These are phyloP conservation scores for Oopsacas minuta DNA, from an alignment of 37 sponge, comb jelly and placozoan genomes.

Conservation along the genomic window DNA sequence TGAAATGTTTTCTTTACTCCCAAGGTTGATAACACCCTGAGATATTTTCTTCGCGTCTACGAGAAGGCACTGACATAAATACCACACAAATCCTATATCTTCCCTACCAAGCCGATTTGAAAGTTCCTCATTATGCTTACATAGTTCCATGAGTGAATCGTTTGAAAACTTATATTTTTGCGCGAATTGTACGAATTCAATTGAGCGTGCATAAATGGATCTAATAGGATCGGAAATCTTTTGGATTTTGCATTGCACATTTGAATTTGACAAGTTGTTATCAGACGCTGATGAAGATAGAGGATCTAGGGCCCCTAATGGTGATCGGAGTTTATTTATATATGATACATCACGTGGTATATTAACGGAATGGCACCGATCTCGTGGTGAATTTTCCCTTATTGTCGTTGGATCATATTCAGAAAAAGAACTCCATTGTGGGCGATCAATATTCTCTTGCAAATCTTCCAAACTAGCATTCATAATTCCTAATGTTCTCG, in stretches of 20 bases:
- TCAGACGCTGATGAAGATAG: not conserved
- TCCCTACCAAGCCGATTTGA: not conserved
- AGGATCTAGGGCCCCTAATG: not conserved
- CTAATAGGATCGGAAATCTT: not conserved
- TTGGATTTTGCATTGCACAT: not conserved
- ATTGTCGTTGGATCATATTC: not conserved
- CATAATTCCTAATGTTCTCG: not conserved
- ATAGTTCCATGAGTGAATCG: not conserved
- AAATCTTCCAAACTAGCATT: not conserved
- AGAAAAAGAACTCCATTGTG: not conserved
- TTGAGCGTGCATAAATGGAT: not conserved
- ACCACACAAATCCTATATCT: constrained; percentile 14
- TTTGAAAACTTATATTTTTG: not conserved
- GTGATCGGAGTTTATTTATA: not conserved
- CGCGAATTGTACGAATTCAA: not conserved
- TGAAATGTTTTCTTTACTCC: not conserved
- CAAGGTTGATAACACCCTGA: not conserved
- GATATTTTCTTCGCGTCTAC: not conserved
- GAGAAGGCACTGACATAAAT: not conserved
- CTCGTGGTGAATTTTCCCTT: not conserved
- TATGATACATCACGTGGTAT: not conserved
- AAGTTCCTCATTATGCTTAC: not conserved
- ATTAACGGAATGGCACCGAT: not conserved
- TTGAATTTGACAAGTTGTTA: not conserved
- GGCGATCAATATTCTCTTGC: not conserved